phyloP scores from a whole-genome alignment of 1,140 invertebrate genomes.

The Magallana gigas region DNA sequence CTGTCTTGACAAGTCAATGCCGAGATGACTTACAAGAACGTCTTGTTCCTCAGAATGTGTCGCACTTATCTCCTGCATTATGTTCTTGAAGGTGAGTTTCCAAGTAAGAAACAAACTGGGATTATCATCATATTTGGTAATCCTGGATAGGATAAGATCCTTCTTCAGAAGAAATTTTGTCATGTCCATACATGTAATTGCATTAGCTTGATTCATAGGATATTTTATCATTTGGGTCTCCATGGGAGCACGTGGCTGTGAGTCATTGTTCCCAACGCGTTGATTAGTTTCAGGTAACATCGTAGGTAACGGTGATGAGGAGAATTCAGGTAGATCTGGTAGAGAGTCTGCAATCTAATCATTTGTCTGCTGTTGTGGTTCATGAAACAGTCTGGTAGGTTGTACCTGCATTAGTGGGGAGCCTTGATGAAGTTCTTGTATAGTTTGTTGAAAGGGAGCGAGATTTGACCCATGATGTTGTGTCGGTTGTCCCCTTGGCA shows the following conservation, averaged over 20 bases:
- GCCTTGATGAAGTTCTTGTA: not conserved
- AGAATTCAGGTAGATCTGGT: not conserved
- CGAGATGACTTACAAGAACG: not conserved
- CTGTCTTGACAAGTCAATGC: slow-evolving; percentile 1
- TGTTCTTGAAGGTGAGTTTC: slow-evolving; percentile 35
- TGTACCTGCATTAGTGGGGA: not conserved
- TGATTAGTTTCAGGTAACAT: not conserved
- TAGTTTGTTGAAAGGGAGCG: not conserved
- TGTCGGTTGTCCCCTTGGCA: not conserved
- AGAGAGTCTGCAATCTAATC: not conserved
- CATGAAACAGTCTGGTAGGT: not conserved
- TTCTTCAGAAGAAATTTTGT: slow-evolving; percentile 41
- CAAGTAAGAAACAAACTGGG: slow-evolving; percentile 31
- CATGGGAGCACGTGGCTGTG: too few relatives aligned
- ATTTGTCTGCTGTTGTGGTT: slow-evolving; percentile 4
- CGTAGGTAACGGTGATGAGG: not conserved
- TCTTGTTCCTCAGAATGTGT: slow-evolving; percentile 32
- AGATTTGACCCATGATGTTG: not conserved
- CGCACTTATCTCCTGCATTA: slow-evolving; percentile 25
- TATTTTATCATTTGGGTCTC: too few relatives aligned
- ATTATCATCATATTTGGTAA: slow-evolving; percentile 47
- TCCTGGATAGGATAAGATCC: slow-evolving; percentile 42
- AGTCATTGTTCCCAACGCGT: not conserved
- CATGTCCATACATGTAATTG: not conserved
- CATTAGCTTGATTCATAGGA: too few relatives aligned